These are phyloP conservation scores for Octopus bimaculoides DNA, from an alignment of 1,140 invertebrate genomes.

Conservation along the genomic window DNA sequence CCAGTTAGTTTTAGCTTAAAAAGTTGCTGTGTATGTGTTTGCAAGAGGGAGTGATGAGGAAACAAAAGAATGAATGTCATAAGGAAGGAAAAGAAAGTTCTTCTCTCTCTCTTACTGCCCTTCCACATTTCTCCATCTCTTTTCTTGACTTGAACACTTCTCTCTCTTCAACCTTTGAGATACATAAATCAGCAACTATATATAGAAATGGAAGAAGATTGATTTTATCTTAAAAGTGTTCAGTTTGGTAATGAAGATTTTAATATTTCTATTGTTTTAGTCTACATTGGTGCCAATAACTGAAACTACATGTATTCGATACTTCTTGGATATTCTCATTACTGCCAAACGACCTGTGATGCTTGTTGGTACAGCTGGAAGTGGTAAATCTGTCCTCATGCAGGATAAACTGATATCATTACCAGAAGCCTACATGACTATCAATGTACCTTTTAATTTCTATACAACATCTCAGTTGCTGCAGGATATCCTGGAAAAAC, in stretches of 20 bases:
- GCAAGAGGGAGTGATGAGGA: too few relatives aligned
- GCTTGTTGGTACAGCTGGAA: slow-evolving; percentile 80
- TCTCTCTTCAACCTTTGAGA: too few relatives aligned
- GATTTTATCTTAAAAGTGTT: neutral
- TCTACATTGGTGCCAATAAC: slow-evolving; percentile 83
- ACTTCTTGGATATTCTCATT: slow-evolving; percentile 86
- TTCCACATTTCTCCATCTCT: too few relatives aligned
- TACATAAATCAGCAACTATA: too few relatives aligned
- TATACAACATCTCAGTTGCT: slow-evolving; percentile 93
- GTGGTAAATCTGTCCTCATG: slow-evolving; percentile 55
- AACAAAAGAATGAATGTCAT: too few relatives aligned
- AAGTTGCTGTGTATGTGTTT: too few relatives aligned
- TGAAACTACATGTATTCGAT: slow-evolving; percentile 83
- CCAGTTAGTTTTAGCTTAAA: too few relatives aligned
- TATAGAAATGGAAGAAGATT: neutral
- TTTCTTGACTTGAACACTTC: too few relatives aligned
- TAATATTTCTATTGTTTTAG: slow-evolving; percentile 49
- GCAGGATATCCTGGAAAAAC: slow-evolving; percentile 88
- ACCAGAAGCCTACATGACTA: slow-evolving; percentile 79
- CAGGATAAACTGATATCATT: slow-evolving; percentile 77
- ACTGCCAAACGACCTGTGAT: slow-evolving; percentile 82
- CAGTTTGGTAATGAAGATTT: neutral
- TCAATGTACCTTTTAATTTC: slow-evolving; percentile 91
- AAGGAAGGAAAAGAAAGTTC: too few relatives aligned
- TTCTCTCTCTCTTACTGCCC: too few relatives aligned